phyloP scores from a whole-genome alignment of 2,888 invertebrate genomes.

The Ornithoptera alexandrae region DNA sequence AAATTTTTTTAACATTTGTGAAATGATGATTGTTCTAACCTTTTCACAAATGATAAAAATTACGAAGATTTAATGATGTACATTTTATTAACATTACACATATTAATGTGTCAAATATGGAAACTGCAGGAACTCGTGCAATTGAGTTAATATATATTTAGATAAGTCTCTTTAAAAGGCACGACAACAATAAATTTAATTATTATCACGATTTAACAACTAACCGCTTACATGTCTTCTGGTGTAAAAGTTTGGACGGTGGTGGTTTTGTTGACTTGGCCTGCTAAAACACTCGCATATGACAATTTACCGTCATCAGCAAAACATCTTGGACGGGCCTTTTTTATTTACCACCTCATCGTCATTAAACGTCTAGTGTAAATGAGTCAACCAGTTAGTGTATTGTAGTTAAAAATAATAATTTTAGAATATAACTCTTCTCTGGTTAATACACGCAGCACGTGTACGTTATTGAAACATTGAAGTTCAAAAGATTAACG shows the following conservation, averaged over 20 bases:
- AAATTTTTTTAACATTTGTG: too few relatives aligned
- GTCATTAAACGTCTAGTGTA: not conserved
- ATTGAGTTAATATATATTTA: too few relatives aligned
- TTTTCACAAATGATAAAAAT: too few relatives aligned
- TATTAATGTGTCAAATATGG: too few relatives aligned
- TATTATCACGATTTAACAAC: too few relatives aligned
- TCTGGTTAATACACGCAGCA: not conserved
- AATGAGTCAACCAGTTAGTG: not conserved
- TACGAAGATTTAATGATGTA: too few relatives aligned
- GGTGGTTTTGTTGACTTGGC: not conserved
- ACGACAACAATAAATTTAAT: too few relatives aligned
- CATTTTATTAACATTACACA: too few relatives aligned
- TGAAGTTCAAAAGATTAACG: not conserved
- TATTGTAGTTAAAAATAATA: not conserved
- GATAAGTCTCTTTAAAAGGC: too few relatives aligned
- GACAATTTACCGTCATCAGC: not conserved
- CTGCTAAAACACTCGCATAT: not conserved
- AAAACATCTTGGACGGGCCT: not conserved
- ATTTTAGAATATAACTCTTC: too few relatives aligned
- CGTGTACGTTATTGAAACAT: not conserved
- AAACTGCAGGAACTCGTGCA: too few relatives aligned
- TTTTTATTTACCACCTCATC: not conserved
- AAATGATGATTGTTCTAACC: too few relatives aligned
- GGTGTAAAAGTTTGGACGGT: not conserved
- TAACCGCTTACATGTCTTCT: not conserved